Evolutionary conservation across 2,888 invertebrate species (phyloP), one percentile per base, ranked within the genome.

Genomic region (Amorpha juglandis): DNA sequence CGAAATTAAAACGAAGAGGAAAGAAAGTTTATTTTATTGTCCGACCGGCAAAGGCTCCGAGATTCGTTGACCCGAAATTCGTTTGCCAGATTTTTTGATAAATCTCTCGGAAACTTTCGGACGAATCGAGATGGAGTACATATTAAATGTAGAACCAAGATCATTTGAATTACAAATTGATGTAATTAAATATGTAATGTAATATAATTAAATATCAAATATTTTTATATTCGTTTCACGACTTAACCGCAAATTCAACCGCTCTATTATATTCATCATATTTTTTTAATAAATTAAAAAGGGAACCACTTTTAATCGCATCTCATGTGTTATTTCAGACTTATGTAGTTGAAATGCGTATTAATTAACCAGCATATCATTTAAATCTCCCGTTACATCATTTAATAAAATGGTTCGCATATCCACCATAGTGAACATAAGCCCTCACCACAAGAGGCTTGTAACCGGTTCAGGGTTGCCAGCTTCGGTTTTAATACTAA

Each of bases 1-100:
- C 38, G 19, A 58, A 58, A 58, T 58, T 58, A 58, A 58, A 52
- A 58, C 42, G 58, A 42, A 35, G n/a, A 7, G 35, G 55, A 16
- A 55, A 19, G 58, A 58, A 50, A 58, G 42, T 58, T 58, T 19
- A 19, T 42, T 58, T 58, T 38, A 58, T 58, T 58, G 58, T 42
- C 12, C 38, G 58, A 58, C 19, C 19, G 16, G 14, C 52, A 19
- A 58, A 19, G 58, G 35, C 55, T 9, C 11, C 35, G 16, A 16
- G 38, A 55, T 35, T 55, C 55, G 16, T 38, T 55, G 55, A 58
- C 58, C 58, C 42, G 58, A 38, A 58, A 58, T 42, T 42, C 58
- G 12, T 58, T 58, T 58, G 58, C 38, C 58, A 42, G 58, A 58
- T 42, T 58, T 55, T 42, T 19, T 19, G 58, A 38, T 58, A 58